phyloP scores from a whole-genome alignment of 2,888 invertebrate genomes.

The Oscheius sp. region DNA sequence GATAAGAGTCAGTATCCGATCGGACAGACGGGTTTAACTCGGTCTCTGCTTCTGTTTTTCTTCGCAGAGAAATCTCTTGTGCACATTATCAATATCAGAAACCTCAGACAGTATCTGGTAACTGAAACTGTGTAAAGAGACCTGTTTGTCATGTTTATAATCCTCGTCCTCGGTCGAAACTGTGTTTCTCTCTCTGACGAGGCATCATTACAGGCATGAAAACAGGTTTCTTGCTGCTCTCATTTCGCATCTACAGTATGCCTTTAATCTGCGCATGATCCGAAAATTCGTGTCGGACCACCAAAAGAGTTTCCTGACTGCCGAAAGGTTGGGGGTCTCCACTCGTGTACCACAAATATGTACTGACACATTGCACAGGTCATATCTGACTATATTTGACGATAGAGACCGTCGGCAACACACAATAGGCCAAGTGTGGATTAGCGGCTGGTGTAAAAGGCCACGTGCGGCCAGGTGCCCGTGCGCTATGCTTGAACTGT shows the following conservation, averaged over 20 bases:
- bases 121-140: slow-evolving; percentile 7
- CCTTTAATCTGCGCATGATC: slow-evolving; percentile 25
- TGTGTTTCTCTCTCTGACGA: slow-evolving; percentile 1
- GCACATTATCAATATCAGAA: slow-evolving; percentile 3
- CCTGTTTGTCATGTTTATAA: slow-evolving; percentile 27
- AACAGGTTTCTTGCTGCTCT: slow-evolving; percentile 26
- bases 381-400: slow-evolving; percentile 35
- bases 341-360: slow-evolving; percentile 13
- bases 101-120: slow-evolving; percentile 5
- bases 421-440: slow-evolving; percentile 37
- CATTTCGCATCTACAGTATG: slow-evolving; percentile 33
- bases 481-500: slow-evolving; percentile 27
- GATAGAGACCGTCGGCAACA: slow-evolving; percentile 21
- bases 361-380: slow-evolving; percentile 29
- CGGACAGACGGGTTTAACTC: too few relatives aligned
- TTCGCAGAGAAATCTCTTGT: not conserved
- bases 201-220: slow-evolving; percentile 22
- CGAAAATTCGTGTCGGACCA: slow-evolving; percentile 22
- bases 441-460: slow-evolving; percentile 36
- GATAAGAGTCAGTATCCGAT: too few relatives aligned
- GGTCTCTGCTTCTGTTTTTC: too few relatives aligned
- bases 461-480: slow-evolving; percentile 35
- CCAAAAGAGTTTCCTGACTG: not conserved
- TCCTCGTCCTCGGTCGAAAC: slow-evolving; percentile 28
- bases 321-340: slow-evolving; percentile 8